Evolutionary conservation across 1,140 invertebrate genomes (phyloP).

Genomic region (Euglossa dilemma): DNA sequence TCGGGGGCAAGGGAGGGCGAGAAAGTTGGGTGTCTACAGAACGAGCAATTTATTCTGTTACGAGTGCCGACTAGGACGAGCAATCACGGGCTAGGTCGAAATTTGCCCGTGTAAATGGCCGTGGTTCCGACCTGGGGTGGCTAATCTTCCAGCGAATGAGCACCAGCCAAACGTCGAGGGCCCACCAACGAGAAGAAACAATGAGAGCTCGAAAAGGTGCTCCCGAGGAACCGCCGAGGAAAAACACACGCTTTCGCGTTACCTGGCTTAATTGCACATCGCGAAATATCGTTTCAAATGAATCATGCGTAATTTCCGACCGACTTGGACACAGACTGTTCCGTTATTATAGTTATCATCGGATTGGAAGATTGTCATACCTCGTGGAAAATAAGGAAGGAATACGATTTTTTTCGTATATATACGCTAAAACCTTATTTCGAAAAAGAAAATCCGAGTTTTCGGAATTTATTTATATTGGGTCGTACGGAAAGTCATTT

Average conservation of each 20-base stretch:
- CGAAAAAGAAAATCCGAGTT: too few species aligned
- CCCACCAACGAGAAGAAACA: constrained; percentile 79
- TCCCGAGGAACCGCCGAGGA: constrained; percentile 26
- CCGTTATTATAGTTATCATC: too few species aligned
- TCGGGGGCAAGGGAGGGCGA: constrained; percentile 29
- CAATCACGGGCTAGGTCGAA: constrained; percentile 61
- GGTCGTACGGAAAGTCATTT: too few species aligned
- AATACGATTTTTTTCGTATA: too few species aligned
- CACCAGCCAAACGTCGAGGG: constrained; percentile 74
- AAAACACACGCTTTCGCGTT: background rate
- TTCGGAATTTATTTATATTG: too few species aligned
- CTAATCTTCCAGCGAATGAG: constrained; percentile 69
- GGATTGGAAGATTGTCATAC: too few species aligned
- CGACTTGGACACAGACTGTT: too few species aligned
- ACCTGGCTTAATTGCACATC: background rate
- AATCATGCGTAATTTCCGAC: background rate
- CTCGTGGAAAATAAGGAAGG: too few species aligned
- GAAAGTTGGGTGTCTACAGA: constrained; percentile 40
- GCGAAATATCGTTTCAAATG: background rate
- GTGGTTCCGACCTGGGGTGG: constrained; percentile 62
- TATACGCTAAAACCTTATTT: too few species aligned
- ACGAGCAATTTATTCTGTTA: constrained; percentile 68
- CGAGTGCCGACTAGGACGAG: constrained; percentile 52
- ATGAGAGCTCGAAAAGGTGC: background rate
- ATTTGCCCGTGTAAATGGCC: constrained; percentile 67